These are phyloP conservation scores for Otis tarda DNA, from an alignment of 2,113 vertebrate genomes.

Conservation along the genomic window DNA sequence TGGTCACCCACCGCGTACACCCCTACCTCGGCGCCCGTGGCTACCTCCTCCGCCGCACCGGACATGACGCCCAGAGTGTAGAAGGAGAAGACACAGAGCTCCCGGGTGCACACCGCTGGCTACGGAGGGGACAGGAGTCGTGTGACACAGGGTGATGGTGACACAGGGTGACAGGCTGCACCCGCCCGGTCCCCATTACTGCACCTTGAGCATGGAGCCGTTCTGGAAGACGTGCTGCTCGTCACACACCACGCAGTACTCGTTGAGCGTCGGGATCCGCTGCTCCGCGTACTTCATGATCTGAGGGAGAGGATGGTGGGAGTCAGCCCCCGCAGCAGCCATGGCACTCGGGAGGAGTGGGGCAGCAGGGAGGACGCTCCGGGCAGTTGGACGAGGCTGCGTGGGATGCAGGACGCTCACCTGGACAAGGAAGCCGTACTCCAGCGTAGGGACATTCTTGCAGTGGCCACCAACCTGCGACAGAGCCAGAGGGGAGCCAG, in stretches of 20 bases:
- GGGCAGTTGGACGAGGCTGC: background rate
- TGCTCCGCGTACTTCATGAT: constrained; percentile 99
- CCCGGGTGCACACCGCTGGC: constrained; percentile 97
- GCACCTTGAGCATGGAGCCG: constrained; percentile 98
- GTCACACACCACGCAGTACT: constrained; percentile 98
- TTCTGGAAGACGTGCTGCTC: constrained; percentile 99
- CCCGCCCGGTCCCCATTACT: accelerated
- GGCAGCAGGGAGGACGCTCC: background rate
- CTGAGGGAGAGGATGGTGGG: constrained; percentile 52
- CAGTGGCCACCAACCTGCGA: constrained; percentile 95
- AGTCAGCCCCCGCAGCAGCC: accelerated
- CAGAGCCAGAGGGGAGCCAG: constrained; percentile 21
- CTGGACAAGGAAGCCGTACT: constrained; percentile 98
- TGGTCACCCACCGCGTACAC: accelerated
- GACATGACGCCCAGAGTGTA: constrained; percentile 99
- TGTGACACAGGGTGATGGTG: background rate
- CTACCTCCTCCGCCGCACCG: constrained; percentile 95
- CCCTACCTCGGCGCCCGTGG: constrained; percentile 94
- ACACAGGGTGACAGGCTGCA: accelerated
- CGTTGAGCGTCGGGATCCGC: constrained; percentile 95
- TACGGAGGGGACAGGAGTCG: constrained; percentile 32
- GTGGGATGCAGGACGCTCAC: constrained; percentile 54
- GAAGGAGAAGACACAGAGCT: constrained; percentile 98
- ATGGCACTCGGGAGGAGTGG: accelerated
- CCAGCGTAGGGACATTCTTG: constrained; percentile 97